Evolutionary conservation across 2,888 invertebrate species (phyloP).

Genomic region (Drosophila recens): DNA sequence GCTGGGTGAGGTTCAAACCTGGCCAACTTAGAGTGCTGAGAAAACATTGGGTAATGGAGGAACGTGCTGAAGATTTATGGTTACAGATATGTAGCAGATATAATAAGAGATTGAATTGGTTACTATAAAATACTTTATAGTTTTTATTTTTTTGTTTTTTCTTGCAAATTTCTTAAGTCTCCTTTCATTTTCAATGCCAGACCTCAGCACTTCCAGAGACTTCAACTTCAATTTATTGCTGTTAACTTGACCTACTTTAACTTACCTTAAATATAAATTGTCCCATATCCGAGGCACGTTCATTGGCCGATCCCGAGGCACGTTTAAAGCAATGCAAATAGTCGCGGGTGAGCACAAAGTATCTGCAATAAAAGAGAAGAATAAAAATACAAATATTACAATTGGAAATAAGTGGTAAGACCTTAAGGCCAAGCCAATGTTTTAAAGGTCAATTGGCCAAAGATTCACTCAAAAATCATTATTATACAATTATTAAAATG

Average conservation of each 20-base stretch:
- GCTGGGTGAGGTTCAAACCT: slow-evolving; percentile 21
- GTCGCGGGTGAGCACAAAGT: slow-evolving; percentile 88
- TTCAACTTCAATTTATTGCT: slow-evolving; percentile 1
- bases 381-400: slow-evolving; percentile 7
- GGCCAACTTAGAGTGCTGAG: slow-evolving; percentile 18
- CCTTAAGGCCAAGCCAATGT: slow-evolving; percentile 40
- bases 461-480: slow-evolving; percentile 37
- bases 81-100: slow-evolving; percentile 17
- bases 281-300: slow-evolving; percentile 88
- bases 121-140: neutral
- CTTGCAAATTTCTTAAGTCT: neutral
- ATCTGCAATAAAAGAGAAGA: slow-evolving; percentile 80
- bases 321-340: slow-evolving; percentile 89
- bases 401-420: neutral
- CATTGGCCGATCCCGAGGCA: slow-evolving; percentile 86
- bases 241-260: neutral
- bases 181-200: neutral
- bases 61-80: slow-evolving; percentile 29
- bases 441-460: slow-evolving; percentile 61
- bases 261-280: slow-evolving; percentile 88
- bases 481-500: slow-evolving; percentile 19
- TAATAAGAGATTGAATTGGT: neutral
- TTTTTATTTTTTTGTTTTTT: too few species aligned
- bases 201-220: neutral
- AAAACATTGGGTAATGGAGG: slow-evolving; percentile 13